Evolutionary conservation across 2,797 vertebrate genomes (phyloP), one percentile per base, ranked within the genome.

Genomic region (Chloroceryle inda): DNA sequence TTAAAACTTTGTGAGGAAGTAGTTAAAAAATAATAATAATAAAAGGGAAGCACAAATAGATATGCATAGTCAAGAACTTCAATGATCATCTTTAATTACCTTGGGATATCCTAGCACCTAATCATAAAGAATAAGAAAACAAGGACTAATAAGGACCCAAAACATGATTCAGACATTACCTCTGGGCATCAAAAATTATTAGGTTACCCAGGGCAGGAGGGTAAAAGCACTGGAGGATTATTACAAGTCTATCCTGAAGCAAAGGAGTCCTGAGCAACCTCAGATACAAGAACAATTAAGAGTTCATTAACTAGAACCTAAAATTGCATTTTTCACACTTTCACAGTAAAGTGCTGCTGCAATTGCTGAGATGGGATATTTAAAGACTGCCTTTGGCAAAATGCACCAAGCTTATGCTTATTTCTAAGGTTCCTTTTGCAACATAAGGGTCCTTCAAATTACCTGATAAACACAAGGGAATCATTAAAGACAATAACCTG

Each of bases 161-260:
- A 74, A 11, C 0, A 0, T 0, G 0, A 71, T 19, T 62, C 8
- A 7, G 37, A 24, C 9, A 37, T 53, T 63, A 17, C 35, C 61
- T 0, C 0, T 7, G 12, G 20, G 31, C 16, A 77, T 61, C 31
- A 49, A 49, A 44, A 73, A 26, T 4, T 22, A 59, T 3, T 42
- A 76, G 13, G 56, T 1, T 66, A 47, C 55, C 38, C 61, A 52
- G 45, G 42, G 33, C 52, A 93, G 40, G 35, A 77, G 10, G 16
- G 17, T 26, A 37, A 75, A 22, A 79, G 35, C 33, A 50, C 63
- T 24, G 37, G 20, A 92, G 24, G 63, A 85, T 38, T 62, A 35
- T 55, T 35, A 38, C 31, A 82, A 61, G 31, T 9, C 37, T 35
- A 9, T 24, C 20, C 42, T 37, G 23, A 85, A 74, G n/a, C 23